These are phyloP conservation scores for Ancistrus triradiatus DNA, from an alignment of 2,113 vertebrate species.

Conservation along the genomic window DNA sequence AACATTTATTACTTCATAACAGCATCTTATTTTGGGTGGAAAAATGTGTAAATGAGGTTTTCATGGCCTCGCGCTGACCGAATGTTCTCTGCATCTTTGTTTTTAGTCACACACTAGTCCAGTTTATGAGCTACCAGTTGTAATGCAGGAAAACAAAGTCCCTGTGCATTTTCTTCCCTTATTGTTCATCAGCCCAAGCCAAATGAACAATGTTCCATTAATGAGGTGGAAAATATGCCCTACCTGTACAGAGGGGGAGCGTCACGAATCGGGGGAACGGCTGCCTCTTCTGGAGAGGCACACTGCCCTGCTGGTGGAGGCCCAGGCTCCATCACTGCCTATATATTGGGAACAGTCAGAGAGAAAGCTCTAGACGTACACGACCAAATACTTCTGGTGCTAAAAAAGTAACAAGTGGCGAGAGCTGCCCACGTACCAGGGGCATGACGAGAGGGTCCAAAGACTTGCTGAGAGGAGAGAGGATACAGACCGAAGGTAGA, in stretches of 20 bases:
- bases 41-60: no score
- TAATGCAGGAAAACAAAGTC: no score
- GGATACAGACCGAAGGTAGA: slow-evolving; percentile 60
- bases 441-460: slow-evolving; percentile 69
- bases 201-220: no score
- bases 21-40: no score
- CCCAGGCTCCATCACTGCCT: background rate
- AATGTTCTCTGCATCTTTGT: no score
- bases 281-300: slow-evolving; percentile 29
- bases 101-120: no score
- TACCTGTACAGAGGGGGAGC: background rate
- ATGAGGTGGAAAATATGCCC: no score
- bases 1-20: background rate
- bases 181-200: no score
- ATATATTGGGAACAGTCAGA: background rate
- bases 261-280: background rate
- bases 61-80: no score
- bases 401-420: background rate
- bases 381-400: background rate
- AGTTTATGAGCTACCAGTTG: no score
- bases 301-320: background rate
- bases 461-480: slow-evolving; percentile 73
- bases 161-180: no score
- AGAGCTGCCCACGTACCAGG: slow-evolving; percentile 53
- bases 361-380: no score